Evolutionary conservation across 2,113 vertebrate species (phyloP), one percentile per base, ranked within the genome.

Genomic region (Thryonomys swinderianus): DNA sequence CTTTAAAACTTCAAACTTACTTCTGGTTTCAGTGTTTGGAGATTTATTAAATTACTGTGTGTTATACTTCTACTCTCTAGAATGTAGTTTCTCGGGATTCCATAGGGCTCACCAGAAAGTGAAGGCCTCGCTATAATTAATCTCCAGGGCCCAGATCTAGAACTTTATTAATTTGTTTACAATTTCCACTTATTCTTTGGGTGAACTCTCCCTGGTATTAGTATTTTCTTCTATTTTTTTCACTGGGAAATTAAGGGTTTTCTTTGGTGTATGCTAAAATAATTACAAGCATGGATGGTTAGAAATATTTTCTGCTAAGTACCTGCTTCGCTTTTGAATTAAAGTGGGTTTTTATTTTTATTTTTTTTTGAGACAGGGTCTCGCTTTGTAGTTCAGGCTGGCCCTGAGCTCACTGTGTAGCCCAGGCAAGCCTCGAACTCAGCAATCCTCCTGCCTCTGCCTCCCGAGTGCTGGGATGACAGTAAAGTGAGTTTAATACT

Each of bases 221-320:
- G 73, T 48, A 86, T 95, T 94, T 93, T 92, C 64, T 82, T 71
- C 55, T 94, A 45, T 88, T 95, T 96, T 32, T 74, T 96, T 86
- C 51, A 61, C 5, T 88, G 57, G 64, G 57, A 40, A 90, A 91
- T 88, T 66, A 92, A 97, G 23, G 14, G 14, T 80, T 85, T 92
- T 85, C 95, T 90, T 95, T 90, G 90, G 25, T 93, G 51, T 59
- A 37, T 93, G 76, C 25, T 96, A 82, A 96, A 96, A 91, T 87
- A 95, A 97, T 95, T 96, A 94, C 85, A 95, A 81, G 88, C 92
- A 85, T 82, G 95, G 79, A 82, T 85, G 34, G 61, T 85, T 96
- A 95, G 84, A 93, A 93, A 90, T 81, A 87, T 74, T 92, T 91
- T 92, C 93, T 90, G 42, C 71, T 62, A 90, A 93, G 23, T 88